Percentiles rank a stretch among this genome's conserved stretches.
phyloP scores from a whole-genome alignment of 1,140 invertebrate genomes.

The Berghia stephanieae region DNA sequence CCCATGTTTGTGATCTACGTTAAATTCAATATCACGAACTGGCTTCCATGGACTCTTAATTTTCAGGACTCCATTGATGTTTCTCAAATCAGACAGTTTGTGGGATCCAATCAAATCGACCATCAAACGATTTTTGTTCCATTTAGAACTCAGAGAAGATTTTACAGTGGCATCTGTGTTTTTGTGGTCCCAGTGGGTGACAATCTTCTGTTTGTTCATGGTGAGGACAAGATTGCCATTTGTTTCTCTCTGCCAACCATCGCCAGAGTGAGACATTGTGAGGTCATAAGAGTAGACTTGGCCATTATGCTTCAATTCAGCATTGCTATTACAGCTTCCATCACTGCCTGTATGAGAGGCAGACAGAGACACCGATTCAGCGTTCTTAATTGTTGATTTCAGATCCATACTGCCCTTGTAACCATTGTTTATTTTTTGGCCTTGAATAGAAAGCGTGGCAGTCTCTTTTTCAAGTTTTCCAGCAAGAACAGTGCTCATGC shows the following conservation, averaged over 20 bases:
- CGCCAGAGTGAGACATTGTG: constrained; percentile 32
- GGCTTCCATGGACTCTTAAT: constrained; percentile 33
- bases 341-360: constrained; percentile 8
- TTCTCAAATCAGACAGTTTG: not conserved
- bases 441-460: constrained; percentile 5
- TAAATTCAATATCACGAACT: constrained; percentile 22
- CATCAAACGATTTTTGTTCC: constrained; percentile 27
- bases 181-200: constrained; percentile 38
- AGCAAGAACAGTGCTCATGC: constrained; percentile 9
- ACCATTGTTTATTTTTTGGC: not conserved
- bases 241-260: constrained; percentile 38
- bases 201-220: not conserved
- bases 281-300: constrained; percentile 33
- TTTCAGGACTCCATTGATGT: constrained; percentile 18
- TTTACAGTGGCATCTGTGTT: constrained; percentile 36
- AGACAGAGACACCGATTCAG: not conserved
- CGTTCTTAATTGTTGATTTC: not conserved
- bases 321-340: not conserved
- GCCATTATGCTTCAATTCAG: constrained; percentile 30
- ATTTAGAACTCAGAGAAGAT: constrained; percentile 30
- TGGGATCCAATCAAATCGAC: constrained; percentile 33
- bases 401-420: not conserved
- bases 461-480: constrained; percentile 15
- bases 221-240: constrained; percentile 28
- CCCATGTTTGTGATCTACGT: constrained; percentile 22